Conservation (phyloP, 2,113 vertebrate species). For the Psittacara wagleri region DNA sequence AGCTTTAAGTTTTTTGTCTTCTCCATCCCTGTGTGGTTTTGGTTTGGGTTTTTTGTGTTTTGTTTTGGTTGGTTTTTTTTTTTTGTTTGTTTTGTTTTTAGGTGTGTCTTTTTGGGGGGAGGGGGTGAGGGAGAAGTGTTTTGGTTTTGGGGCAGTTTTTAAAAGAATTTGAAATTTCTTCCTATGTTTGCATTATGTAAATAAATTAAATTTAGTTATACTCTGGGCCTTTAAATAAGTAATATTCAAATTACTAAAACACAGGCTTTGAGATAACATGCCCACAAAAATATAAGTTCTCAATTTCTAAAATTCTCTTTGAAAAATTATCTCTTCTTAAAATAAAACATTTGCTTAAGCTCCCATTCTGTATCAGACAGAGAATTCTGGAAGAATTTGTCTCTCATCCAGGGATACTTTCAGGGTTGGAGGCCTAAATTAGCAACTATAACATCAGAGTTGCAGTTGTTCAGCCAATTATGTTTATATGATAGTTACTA, state of each 20-base stretch:
- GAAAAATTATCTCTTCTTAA: background rate
- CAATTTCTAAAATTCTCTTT: background rate
- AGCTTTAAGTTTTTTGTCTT: background rate
- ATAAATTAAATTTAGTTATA: background rate
- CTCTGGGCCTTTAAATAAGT: background rate
- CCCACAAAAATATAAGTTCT: background rate
- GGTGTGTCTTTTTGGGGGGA: background rate
- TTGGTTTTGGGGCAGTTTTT: background rate
- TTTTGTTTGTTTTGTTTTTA: background rate
- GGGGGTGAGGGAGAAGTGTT: background rate
- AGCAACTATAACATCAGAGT: background rate
- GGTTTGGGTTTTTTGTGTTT: accelerated
- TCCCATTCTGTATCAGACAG: background rate
- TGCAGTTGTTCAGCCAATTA: background rate
- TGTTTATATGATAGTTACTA: background rate
- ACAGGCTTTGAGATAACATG: background rate
- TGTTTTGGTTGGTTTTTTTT: background rate
- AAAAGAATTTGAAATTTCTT: background rate
- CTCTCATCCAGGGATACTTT: background rate
- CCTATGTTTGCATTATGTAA: background rate
- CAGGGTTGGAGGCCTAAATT: background rate
- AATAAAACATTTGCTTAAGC: background rate
- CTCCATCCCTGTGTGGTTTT: background rate
- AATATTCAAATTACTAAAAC: background rate
- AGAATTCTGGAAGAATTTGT: background rate